Conservation (phyloP, 2,888 invertebrate species). For the Sesia apiformis region DNA sequence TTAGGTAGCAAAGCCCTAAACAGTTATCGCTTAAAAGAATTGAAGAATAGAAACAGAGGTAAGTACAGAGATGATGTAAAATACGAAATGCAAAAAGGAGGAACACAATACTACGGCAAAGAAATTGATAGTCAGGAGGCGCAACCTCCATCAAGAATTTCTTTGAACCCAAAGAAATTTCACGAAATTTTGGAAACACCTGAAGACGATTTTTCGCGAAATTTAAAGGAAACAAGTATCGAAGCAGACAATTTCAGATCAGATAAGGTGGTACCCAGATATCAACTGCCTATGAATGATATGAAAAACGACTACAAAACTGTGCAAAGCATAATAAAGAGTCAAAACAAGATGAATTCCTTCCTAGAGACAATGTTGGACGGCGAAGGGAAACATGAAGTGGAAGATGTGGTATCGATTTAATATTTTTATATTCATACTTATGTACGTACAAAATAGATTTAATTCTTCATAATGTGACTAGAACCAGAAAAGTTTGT, state of each 20-base stretch:
- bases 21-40: too few relatives aligned
- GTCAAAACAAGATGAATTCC: conserved; percentile 57
- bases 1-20: too few relatives aligned
- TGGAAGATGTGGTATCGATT: neutral
- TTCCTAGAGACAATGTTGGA: conserved; percentile 50
- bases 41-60: too few relatives aligned
- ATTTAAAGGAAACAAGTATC: neutral
- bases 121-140: too few relatives aligned
- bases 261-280: conserved; percentile 27
- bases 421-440: too few relatives aligned
- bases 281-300: conserved; percentile 33
- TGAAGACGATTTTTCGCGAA: too few relatives aligned
- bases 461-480: too few relatives aligned
- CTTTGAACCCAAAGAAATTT: conserved; percentile 14
- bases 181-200: conserved; percentile 38
- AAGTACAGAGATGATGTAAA: too few relatives aligned
- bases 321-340: conserved; percentile 47
- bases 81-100: too few relatives aligned
- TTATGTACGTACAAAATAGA: too few relatives aligned
- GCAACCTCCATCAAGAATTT: neutral
- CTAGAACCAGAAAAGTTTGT: too few relatives aligned
- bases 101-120: too few relatives aligned
- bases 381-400: conserved; percentile 14
- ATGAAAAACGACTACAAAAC: conserved; percentile 16
- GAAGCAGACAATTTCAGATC: conserved; percentile 7